phyloP scores from a whole-genome alignment of 2,888 invertebrate species.

The Rotaria magnacalcarata region DNA sequence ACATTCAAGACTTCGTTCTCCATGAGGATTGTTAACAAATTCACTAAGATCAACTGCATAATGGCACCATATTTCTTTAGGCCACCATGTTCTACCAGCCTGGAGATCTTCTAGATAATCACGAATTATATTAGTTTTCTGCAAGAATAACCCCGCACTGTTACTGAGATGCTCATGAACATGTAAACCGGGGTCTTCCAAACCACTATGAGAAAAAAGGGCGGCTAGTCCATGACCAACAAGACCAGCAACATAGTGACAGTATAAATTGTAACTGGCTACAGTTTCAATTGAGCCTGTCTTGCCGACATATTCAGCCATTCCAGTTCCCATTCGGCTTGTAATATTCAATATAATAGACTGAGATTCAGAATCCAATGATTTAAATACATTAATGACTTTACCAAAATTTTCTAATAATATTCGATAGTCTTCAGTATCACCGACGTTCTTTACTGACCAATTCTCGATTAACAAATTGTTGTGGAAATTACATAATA shows the following conservation, averaged over 20 bases:
- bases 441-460: slow-evolving; percentile 49
- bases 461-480: slow-evolving; percentile 50
- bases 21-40: slow-evolving; percentile 48
- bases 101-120: slow-evolving; percentile 53
- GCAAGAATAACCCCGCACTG: slow-evolving; percentile 54
- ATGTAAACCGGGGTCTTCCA: slow-evolving; percentile 50
- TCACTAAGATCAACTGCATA: neutral
- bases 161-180: slow-evolving; percentile 50
- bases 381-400: slow-evolving; percentile 50
- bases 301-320: slow-evolving; percentile 51
- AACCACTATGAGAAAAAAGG: slow-evolving; percentile 51
- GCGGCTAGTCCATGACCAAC: slow-evolving; percentile 53
- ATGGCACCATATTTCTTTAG: slow-evolving; percentile 50
- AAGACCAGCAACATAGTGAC: slow-evolving; percentile 56
- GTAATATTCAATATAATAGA: slow-evolving; percentile 52
- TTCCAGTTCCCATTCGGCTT: slow-evolving; percentile 53
- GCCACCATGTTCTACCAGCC: slow-evolving; percentile 53
- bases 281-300: slow-evolving; percentile 49
- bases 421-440: slow-evolving; percentile 51
- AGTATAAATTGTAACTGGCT: slow-evolving; percentile 54
- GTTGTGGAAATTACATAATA: slow-evolving; percentile 51
- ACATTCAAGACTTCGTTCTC: slow-evolving; percentile 50
- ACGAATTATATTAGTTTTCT: slow-evolving; percentile 55
- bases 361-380: slow-evolving; percentile 49
- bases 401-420: slow-evolving; percentile 53